These are phyloP conservation scores for Aporophyla lueneburgensis DNA, from an alignment of 2,888 invertebrate species.

Conservation along the genomic window DNA sequence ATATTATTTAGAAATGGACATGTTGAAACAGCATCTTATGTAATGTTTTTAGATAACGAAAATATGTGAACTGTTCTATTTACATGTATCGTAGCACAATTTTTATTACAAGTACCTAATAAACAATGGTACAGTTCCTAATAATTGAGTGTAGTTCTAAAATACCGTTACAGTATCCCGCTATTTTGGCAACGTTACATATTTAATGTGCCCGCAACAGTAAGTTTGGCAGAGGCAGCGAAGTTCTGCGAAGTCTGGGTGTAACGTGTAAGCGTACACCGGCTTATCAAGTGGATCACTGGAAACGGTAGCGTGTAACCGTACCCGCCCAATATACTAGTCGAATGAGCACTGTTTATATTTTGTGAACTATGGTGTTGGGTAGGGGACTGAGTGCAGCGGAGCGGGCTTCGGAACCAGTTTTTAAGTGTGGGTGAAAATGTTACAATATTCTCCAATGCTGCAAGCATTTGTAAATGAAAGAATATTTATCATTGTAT, in stretches of 20 bases:
- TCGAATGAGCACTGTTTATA: constrained; percentile 79
- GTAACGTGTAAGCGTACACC: constrained; percentile 63
- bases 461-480: too few relatives aligned
- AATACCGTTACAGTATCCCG: constrained; percentile 50
- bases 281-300: constrained; percentile 74
- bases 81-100: neutral
- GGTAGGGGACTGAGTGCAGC: constrained; percentile 53
- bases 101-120: neutral
- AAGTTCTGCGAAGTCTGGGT: constrained; percentile 64
- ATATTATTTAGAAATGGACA: too few relatives aligned
- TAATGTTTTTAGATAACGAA: neutral
- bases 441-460: neutral
- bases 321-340: constrained; percentile 69
- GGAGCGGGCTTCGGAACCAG: constrained; percentile 6
- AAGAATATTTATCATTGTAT: too few relatives aligned
- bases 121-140: neutral
- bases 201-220: constrained; percentile 47
- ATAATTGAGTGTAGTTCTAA: constrained; percentile 18
- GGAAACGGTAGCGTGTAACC: constrained; percentile 82
- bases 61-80: neutral
- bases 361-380: constrained; percentile 81
- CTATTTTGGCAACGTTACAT: constrained; percentile 56
- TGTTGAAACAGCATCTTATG: neutral
- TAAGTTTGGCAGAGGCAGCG: constrained; percentile 58
- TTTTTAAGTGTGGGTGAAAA: neutral